These are phyloP conservation scores for Gavialis gangeticus DNA, from an alignment of 2,113 vertebrate genomes.

Conservation along the genomic window DNA sequence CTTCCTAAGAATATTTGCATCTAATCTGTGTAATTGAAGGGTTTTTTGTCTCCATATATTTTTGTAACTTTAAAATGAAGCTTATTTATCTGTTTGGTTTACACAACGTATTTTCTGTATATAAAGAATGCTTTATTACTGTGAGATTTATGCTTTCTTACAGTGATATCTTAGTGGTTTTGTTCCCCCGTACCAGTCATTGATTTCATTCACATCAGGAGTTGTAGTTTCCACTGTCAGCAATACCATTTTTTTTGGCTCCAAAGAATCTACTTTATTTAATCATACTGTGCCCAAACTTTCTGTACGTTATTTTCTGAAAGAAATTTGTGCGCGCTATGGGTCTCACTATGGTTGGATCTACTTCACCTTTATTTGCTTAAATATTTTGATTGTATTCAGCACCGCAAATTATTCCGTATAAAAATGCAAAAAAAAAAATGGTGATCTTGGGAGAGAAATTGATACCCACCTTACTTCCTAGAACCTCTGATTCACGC, in stretches of 20 bases:
- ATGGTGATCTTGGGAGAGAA: not conserved
- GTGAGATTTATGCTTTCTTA: slow-evolving; percentile 10
- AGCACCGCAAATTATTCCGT: not conserved
- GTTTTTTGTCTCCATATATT: not conserved
- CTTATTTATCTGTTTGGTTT: not conserved
- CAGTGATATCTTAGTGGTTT: not conserved
- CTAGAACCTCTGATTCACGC: not conserved
- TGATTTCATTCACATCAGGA: not conserved
- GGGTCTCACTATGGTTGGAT: not conserved
- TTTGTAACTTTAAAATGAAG: slow-evolving; percentile 1
- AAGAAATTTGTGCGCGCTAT: not conserved
- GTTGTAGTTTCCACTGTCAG: not conserved
- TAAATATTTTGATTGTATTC: not conserved
- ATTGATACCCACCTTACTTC: not conserved
- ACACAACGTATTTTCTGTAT: not conserved
- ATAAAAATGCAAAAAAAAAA: not conserved
- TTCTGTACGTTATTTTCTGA: not conserved
- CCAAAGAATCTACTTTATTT: not conserved
- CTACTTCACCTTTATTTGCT: not conserved
- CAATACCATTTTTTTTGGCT: not conserved
- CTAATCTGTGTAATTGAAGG: not conserved
- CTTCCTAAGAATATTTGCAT: not conserved
- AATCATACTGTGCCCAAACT: not conserved
- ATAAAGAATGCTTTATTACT: slow-evolving; percentile 12
- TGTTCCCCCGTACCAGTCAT: not conserved